Evolutionary conservation across 2,113 vertebrate species (phyloP), one percentile per base, ranked within the genome.

Genomic region (Boleophthalmus pectinirostris): DNA sequence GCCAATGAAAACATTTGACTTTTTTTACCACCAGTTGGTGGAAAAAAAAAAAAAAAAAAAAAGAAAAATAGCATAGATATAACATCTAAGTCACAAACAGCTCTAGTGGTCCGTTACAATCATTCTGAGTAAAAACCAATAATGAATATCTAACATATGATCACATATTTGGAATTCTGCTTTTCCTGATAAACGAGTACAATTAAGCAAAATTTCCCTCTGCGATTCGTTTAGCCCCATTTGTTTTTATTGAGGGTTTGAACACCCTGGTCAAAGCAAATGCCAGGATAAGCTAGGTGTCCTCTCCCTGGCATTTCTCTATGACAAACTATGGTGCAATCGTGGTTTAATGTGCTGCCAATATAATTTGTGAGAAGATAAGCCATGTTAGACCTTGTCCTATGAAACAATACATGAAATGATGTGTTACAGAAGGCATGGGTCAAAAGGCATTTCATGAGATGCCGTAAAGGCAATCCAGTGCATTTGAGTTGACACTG

Each of bases 71-170:
- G 82, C 85, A 83, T 82, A 88, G 85, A 81, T 88, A 89, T 79
- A 89, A 92, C 79, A 86, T 85, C 81, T 87, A 84, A 90, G 82
- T 89, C 82, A 87, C 87, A 81, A 91, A 91, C 88, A 90, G 86
- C 85, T 91, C 86, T 90, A 92, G 91, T 91, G 90, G 92, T 91
- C 91, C 84, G 85, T 92, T 90, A 93, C 92, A 91, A 93, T 92
- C 90, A 89, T 91, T 88, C 92, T 92, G 87, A 93, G 90, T 86
- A 91, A 91, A 90, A 88, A 92, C 90, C 87, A 88, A 78, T 77
- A 79, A 89, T 60, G 24, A 87, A 89, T 73, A 87, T 72, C 64
- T 79, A 85, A 84, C 61, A 64, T 43, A 64, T 64, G 61, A 75
- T 84, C 73, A 88, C 79, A 83, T 91, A 86, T 92, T 92, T 90